phyloP scores from a whole-genome alignment of 2,113 vertebrate species.

The Polypterus bichir region DNA sequence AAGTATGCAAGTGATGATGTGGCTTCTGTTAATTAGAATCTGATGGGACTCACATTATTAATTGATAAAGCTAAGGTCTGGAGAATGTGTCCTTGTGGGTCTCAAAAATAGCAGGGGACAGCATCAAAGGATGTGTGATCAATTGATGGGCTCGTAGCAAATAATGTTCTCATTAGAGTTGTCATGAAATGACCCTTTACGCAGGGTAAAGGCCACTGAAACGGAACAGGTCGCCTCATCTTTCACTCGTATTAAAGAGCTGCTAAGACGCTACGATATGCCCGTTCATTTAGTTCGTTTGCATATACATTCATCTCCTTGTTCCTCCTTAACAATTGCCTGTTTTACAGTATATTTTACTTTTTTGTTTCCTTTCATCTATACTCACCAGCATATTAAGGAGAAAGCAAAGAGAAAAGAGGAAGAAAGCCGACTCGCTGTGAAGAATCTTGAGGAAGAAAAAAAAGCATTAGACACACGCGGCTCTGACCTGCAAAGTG shows the following conservation, averaged over 20 bases:
- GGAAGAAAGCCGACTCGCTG: slow-evolving; percentile 67
- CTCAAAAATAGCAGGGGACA: slow-evolving; percentile 85
- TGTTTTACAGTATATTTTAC: slow-evolving; percentile 33
- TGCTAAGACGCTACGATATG: slow-evolving; percentile 45
- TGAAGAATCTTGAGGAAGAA: slow-evolving; percentile 66
- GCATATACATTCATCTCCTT: slow-evolving; percentile 64
- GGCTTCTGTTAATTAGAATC: slow-evolving; percentile 94
- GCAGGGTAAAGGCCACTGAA: slow-evolving; percentile 64
- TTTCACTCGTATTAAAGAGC: slow-evolving; percentile 61
- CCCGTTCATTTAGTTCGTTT: slow-evolving; percentile 52
- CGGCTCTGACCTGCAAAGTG: slow-evolving; percentile 69
- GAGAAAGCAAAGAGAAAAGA: slow-evolving; percentile 57
- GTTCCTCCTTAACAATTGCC: slow-evolving; percentile 48
- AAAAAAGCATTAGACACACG: slow-evolving; percentile 65
- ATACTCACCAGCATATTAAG: slow-evolving; percentile 57
- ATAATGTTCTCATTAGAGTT: slow-evolving; percentile 85
- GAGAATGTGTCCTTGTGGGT: slow-evolving; percentile 76
- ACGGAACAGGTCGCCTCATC: slow-evolving; percentile 81
- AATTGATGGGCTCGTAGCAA: slow-evolving; percentile 87
- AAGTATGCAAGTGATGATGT: slow-evolving; percentile 77
- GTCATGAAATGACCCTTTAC: slow-evolving; percentile 81
- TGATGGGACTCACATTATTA: slow-evolving; percentile 93
- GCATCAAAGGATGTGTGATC: slow-evolving; percentile 95
- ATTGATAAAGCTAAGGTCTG: slow-evolving; percentile 93
- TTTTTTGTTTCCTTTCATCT: slow-evolving; percentile 24